Percentiles rank a stretch among this genome's conserved stretches.
Evolutionary conservation across 2,888 invertebrate genomes (phyloP).

Genomic region (Parasteatoda lunata): DNA sequence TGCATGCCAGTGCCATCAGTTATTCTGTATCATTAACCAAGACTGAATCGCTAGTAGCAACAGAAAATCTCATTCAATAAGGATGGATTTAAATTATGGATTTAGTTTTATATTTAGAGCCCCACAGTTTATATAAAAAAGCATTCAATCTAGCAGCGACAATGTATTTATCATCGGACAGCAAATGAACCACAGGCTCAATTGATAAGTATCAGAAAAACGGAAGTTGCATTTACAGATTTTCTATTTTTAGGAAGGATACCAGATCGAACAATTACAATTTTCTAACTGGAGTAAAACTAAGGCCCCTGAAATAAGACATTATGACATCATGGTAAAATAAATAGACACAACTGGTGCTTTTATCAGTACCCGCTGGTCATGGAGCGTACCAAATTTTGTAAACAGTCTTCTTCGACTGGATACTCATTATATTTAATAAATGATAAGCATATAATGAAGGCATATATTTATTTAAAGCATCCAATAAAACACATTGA

Average conservation of each 20-base stretch:
- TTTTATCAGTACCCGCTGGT: conserved; percentile 42
- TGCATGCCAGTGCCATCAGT: conserved; percentile 83
- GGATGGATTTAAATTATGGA: conserved; percentile 73
- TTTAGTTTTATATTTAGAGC: neutral
- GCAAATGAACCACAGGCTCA: conserved; percentile 84
- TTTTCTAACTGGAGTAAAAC: conserved; percentile 93
- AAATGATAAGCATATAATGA: conserved; percentile 87
- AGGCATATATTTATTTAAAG: conserved; percentile 86
- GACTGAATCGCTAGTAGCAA: conserved; percentile 89
- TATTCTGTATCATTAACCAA: conserved; percentile 92
- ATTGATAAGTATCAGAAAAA: conserved; percentile 78
- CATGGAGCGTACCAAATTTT: conserved; percentile 69
- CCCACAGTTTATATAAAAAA: conserved; percentile 79
- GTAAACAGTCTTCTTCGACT: conserved; percentile 70
- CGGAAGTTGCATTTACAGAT: conserved; percentile 78
- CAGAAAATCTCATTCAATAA: conserved; percentile 90
- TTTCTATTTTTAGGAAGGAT: conserved; percentile 77
- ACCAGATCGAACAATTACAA: conserved; percentile 91
- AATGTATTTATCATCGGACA: conserved; percentile 86
- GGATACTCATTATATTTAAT: conserved; percentile 74
- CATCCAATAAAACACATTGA: conserved; percentile 97
- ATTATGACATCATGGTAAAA: conserved; percentile 95
- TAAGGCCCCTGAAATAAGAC: conserved; percentile 91
- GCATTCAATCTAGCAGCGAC: conserved; percentile 90
- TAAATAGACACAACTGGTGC: conserved; percentile 76